Percentiles rank a stretch among this genome's conserved stretches.
Conservation (phyloP, 2,888 invertebrate species). For the Spodoptera exigua region DNA sequence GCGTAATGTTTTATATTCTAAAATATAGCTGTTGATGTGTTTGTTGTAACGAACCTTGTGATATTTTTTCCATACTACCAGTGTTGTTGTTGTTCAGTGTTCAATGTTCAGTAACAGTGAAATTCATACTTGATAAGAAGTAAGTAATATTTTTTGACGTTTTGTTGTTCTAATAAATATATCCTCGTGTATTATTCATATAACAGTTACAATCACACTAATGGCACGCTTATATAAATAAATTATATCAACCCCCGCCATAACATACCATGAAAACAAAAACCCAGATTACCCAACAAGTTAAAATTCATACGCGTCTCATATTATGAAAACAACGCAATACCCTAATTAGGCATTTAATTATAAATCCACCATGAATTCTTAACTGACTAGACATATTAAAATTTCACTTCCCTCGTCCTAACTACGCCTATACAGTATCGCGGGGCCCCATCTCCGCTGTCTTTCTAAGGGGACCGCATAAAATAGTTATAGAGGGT, state of each 20-base stretch:
- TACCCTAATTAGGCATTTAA: conserved; percentile 86
- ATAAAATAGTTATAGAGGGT: conserved; percentile 89
- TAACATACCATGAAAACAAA: conserved; percentile 55
- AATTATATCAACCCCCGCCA: conserved; percentile 22
- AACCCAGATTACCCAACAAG: conserved; percentile 63
- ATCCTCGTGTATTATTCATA: background rate
- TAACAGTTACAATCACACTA: conserved; percentile 21
- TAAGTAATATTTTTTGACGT: too few relatives aligned
- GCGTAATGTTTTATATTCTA: too few relatives aligned
- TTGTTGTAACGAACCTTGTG: too few relatives aligned
- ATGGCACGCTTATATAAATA: conserved; percentile 40
- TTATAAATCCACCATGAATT: conserved; percentile 88
- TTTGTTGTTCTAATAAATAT: too few relatives aligned
- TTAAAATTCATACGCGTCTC: conserved; percentile 75
- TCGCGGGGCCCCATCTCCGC: conserved; percentile 85
- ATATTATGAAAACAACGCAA: conserved; percentile 77
- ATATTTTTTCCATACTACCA: too few relatives aligned
- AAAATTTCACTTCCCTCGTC: conserved; percentile 86
- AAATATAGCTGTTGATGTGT: too few relatives aligned
- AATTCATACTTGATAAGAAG: too few relatives aligned
- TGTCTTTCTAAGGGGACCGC: conserved; percentile 89
- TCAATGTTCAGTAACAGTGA: too few relatives aligned
- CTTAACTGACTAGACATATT: conserved; percentile 87
- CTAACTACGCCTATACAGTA: conserved; percentile 80
- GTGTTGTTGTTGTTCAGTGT: too few relatives aligned